A percentile compares a stretch with the other conserved stretches of the same genome.
These are phyloP conservation scores for Heliornis fulica DNA, from an alignment of 2,113 vertebrate species.

Conservation along the genomic window DNA sequence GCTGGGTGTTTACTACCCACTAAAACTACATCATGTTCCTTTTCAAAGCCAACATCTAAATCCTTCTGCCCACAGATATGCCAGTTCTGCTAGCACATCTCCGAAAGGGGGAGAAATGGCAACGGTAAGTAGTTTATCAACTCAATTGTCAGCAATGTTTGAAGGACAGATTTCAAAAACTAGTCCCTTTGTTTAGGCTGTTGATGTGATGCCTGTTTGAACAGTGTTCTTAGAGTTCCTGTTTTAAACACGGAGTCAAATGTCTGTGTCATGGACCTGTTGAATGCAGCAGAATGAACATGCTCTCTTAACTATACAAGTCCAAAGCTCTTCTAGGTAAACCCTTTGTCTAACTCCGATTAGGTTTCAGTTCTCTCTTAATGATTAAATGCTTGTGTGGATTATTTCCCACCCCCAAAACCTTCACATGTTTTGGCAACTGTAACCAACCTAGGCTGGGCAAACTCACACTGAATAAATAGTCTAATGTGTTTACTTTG, in stretches of 20 bases:
- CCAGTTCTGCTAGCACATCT: not conserved
- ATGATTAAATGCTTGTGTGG: not conserved
- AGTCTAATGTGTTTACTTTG: not conserved
- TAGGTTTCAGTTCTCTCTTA: not conserved
- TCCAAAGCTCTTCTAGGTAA: not conserved
- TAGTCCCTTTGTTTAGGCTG: not conserved
- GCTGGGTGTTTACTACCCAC: not conserved
- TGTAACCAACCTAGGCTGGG: not conserved
- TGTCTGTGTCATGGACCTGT: not conserved
- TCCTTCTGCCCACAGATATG: constrained; percentile 66
- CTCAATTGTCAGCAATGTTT: not conserved
- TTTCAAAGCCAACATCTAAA: constrained; percentile 39
- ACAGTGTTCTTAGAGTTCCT: not conserved
- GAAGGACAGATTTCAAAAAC: not conserved
- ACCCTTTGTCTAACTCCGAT: not conserved
- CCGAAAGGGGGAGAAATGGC: constrained; percentile 50
- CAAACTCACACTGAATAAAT: not conserved
- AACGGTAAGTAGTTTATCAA: constrained; percentile 52
- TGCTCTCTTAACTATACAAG: not conserved
- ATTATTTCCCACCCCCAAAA: not conserved
- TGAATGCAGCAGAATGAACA: not conserved
- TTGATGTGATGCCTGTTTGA: not conserved
- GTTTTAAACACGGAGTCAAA: not conserved
- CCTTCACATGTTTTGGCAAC: not conserved
- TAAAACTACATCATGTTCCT: not conserved